Conservation (phyloP, 2,888 invertebrate species). For the Patella depressa region DNA sequence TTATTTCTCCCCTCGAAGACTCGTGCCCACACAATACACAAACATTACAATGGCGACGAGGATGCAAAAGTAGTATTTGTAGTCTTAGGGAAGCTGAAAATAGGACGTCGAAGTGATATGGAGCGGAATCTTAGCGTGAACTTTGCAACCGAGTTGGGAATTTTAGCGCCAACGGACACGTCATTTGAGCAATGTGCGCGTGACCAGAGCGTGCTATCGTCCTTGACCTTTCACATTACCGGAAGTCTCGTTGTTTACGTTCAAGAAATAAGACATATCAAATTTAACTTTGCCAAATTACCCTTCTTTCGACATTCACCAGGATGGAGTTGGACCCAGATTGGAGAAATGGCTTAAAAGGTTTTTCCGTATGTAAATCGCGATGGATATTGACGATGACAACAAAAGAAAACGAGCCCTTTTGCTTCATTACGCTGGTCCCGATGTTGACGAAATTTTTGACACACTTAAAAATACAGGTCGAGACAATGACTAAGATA, state of each 20-base stretch:
- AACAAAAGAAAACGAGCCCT: conserved; percentile 23
- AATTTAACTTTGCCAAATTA: background rate
- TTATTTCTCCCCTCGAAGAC: no score
- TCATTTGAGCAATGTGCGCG: background rate
- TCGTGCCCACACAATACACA: no score
- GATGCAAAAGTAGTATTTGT: background rate
- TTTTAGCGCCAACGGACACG: background rate
- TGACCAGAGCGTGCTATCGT: background rate
- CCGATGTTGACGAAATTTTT: conserved; percentile 25
- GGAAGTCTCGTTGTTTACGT: no score
- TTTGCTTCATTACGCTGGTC: conserved; percentile 22
- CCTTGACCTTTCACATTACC: no score
- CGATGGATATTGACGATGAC: background rate
- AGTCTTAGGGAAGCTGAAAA: background rate
- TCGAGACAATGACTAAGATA: conserved; percentile 23
- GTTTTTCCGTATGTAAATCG: background rate
- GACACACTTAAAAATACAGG: conserved; percentile 27
- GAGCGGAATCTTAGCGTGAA: background rate
- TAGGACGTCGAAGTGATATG: background rate
- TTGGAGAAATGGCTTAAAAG: conserved; percentile 17
- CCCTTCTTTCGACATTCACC: background rate
- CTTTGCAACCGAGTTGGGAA: background rate
- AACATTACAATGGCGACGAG: conserved; percentile 4
- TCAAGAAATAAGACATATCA: background rate
- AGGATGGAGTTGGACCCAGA: conserved; percentile 5